Percentiles rank a stretch among this genome's conserved stretches.
Evolutionary conservation across 2,888 invertebrate genomes (phyloP).

Genomic region (Anorthoa munda): DNA sequence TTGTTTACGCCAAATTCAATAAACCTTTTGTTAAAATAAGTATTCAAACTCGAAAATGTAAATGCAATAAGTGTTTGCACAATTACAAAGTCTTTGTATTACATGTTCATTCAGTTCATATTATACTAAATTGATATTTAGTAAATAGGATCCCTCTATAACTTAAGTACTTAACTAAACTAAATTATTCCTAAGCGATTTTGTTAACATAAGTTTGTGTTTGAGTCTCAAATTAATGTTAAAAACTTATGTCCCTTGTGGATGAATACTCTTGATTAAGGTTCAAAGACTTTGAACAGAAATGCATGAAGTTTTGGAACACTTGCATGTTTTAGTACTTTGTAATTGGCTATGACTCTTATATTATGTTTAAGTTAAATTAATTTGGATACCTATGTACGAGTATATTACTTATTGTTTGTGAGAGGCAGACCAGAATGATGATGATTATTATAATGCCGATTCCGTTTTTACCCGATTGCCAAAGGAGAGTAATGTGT

Average conservation of each 20-base stretch:
- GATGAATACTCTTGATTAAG: slow-evolving; percentile 27
- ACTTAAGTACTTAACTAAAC: slow-evolving; percentile 57
- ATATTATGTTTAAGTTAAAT: no score
- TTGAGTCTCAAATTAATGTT: slow-evolving; percentile 55
- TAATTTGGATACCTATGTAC: no score
- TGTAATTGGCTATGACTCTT: not conserved
- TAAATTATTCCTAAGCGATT: slow-evolving; percentile 62
- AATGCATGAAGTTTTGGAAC: slow-evolving; percentile 32
- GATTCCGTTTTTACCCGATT: no score
- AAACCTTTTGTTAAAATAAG: not conserved
- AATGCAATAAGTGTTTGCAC: slow-evolving; percentile 16
- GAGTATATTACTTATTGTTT: no score
- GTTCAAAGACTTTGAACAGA: slow-evolving; percentile 48
- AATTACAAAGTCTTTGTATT: slow-evolving; percentile 25
- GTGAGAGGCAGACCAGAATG: no score
- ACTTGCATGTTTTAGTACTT: slow-evolving; percentile 8
- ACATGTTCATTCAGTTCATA: slow-evolving; percentile 34
- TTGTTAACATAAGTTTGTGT: slow-evolving; percentile 53
- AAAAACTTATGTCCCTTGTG: slow-evolving; percentile 59
- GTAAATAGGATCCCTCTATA: slow-evolving; percentile 50
- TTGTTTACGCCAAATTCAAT: not conserved
- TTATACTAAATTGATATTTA: slow-evolving; percentile 57
- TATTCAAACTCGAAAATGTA: slow-evolving; percentile 12
- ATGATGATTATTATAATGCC: no score
- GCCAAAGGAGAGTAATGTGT: no score